A percentile compares a stretch with the other conserved stretches of the same genome.
phyloP scores from a whole-genome alignment of 2,797 vertebrate genomes.

The Macropus fuliginosus region DNA sequence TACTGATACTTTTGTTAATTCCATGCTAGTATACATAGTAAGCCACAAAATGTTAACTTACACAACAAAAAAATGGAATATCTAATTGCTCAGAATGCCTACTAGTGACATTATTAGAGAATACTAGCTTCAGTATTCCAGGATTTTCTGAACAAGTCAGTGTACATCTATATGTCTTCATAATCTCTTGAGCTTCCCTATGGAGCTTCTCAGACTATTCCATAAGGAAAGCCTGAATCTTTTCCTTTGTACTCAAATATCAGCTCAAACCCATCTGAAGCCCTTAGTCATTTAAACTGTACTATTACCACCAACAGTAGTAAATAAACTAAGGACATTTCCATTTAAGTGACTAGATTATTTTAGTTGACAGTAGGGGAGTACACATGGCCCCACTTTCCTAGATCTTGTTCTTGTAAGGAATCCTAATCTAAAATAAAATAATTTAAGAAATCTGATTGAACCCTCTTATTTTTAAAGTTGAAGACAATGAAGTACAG shows the following conservation, averaged over 20 bases:
- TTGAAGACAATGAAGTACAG: not conserved
- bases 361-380: not conserved
- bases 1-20: not conserved
- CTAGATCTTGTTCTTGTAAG: constrained; percentile 18
- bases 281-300: constrained; percentile 3
- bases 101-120: constrained; percentile 54
- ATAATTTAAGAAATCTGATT: constrained; percentile 39
- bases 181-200: constrained; percentile 16
- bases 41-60: not conserved
- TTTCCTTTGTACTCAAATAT: not conserved
- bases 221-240: constrained; percentile 3
- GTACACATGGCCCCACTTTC: not conserved
- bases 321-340: not conserved
- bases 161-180: not conserved
- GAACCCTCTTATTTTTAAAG: not conserved
- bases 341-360: not conserved
- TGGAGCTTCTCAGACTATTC: not conserved
- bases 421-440: constrained; percentile 35
- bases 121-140: not conserved
- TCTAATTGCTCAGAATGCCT: constrained; percentile 69
- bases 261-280: not conserved
- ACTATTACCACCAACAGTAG: constrained; percentile 1
- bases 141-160: constrained; percentile 6
- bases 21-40: not conserved
- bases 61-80: constrained; percentile 52